These are phyloP conservation scores for Caenorhabditis uteleia DNA, from an alignment of 2,888 invertebrate species.

Conservation along the genomic window DNA sequence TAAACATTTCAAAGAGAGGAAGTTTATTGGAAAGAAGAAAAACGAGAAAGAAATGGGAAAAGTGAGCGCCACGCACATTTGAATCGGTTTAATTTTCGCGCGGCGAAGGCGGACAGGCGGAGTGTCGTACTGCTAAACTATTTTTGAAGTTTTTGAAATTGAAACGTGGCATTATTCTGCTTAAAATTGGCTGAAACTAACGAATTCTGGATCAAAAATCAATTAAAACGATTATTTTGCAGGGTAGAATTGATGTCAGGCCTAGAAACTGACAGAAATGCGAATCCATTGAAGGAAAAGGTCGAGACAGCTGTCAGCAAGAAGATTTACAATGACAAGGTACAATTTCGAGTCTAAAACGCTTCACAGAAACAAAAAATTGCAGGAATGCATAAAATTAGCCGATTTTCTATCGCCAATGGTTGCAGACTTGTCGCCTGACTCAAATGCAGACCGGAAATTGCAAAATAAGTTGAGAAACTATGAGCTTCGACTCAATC, in stretches of 20 bases:
- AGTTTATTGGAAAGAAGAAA: not conserved
- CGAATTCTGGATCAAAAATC: too few species aligned
- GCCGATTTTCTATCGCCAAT: slow-evolving; percentile 26
- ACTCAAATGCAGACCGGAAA: slow-evolving; percentile 19
- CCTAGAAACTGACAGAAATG: slow-evolving; percentile 7
- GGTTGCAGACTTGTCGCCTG: slow-evolving; percentile 15
- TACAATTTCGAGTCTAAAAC: too few species aligned
- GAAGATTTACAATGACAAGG: slow-evolving; percentile 29
- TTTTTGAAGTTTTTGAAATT: too few species aligned
- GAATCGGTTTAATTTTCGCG: not conserved
- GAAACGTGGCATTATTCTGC: too few species aligned
- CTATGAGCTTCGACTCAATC: slow-evolving; percentile 16
- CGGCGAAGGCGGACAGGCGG: not conserved
- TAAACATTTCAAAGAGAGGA: not conserved
- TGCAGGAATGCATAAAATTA: slow-evolving; percentile 27
- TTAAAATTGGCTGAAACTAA: too few species aligned
- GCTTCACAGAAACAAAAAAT: slow-evolving; percentile 2
- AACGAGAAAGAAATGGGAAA: slow-evolving; percentile 1
- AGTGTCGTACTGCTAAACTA: too few species aligned
- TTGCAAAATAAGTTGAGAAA: slow-evolving; percentile 25
- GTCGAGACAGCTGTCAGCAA: slow-evolving; percentile 15
- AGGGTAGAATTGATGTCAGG: too few species aligned
- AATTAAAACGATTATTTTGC: too few species aligned
- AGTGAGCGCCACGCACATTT: not conserved
- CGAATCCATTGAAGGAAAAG: slow-evolving; percentile 24